A percentile compares a stretch with the other conserved stretches of the same genome.
Evolutionary conservation across 2,797 vertebrate genomes (phyloP).

Genomic region (Chiroxiphia lanceolata): DNA sequence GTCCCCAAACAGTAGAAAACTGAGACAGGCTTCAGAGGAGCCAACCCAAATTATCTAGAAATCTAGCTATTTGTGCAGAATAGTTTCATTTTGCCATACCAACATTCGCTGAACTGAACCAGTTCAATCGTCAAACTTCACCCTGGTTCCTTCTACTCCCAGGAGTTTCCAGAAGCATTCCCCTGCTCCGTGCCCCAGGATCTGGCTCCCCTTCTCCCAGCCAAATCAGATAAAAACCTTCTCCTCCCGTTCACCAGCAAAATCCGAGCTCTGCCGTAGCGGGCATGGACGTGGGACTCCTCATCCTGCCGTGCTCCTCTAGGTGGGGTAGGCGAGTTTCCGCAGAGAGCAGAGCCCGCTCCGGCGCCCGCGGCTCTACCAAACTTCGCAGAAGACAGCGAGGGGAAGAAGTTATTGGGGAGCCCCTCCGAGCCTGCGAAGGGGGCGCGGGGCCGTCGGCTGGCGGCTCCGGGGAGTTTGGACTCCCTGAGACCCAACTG

Average conservation of each 20-base stretch:
- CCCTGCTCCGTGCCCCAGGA: not conserved
- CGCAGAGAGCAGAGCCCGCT: not conserved
- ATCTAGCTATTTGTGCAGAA: not conserved
- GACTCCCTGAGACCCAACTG: not conserved
- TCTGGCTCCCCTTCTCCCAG: not conserved
- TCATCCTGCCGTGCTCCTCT: slow-evolving; percentile 62
- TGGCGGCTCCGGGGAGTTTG: not conserved
- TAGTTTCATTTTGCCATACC: not conserved
- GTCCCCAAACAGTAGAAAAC: not conserved
- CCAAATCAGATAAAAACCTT: not conserved
- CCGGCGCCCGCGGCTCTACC: not conserved
- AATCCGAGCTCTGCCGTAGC: not conserved
- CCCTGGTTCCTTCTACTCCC: not conserved
- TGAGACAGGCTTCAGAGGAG: not conserved
- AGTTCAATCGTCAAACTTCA: not conserved
- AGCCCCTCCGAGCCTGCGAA: not conserved
- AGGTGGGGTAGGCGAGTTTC: slow-evolving; percentile 74
- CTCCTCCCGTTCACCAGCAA: not conserved
- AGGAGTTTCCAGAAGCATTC: not conserved
- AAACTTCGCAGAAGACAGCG: not conserved
- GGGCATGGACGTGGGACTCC: not conserved
- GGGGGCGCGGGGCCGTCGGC: not conserved
- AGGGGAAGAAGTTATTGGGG: slow-evolving; percentile 29
- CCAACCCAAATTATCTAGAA: not conserved
- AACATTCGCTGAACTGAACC: not conserved